Percentiles rank a stretch among this genome's conserved stretches.
These are phyloP conservation scores for Pangasius sanitwongsei DNA, from an alignment of 2,797 vertebrate genomes.

Conservation along the genomic window DNA sequence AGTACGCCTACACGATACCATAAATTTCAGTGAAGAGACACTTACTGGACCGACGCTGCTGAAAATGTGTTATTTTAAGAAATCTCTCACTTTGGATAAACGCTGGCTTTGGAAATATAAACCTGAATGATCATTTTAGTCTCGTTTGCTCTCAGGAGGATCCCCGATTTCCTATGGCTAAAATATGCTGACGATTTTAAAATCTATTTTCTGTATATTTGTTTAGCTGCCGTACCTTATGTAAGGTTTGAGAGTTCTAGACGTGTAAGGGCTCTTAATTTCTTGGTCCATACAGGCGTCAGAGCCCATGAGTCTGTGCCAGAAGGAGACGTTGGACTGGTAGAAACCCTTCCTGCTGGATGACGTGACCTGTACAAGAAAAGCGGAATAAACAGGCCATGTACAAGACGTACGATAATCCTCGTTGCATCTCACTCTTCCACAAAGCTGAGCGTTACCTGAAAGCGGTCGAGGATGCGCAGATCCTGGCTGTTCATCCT, in stretches of 20 bases:
- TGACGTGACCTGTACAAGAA: conserved; percentile 70
- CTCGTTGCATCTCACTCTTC: too few relatives aligned
- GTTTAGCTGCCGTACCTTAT: conserved; percentile 75
- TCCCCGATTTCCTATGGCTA: neutral
- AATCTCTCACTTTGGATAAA: neutral
- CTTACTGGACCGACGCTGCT: neutral
- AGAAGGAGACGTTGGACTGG: conserved; percentile 81
- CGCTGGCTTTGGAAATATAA: neutral
- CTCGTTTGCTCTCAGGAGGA: neutral
- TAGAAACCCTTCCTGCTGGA: conserved; percentile 76
- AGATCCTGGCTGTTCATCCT: conserved; percentile 86
- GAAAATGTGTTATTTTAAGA: neutral
- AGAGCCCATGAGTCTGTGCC: conserved; percentile 89
- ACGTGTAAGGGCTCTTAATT: conserved; percentile 92
- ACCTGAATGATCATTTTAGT: neutral
- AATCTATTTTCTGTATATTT: conserved; percentile 32
- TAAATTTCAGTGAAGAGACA: neutral
- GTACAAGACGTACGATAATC: neutral
- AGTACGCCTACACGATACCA: neutral
- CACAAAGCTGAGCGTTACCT: conserved; percentile 71
- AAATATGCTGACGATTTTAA: too few relatives aligned
- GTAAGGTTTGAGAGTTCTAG: conserved; percentile 84
- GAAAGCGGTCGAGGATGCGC: conserved; percentile 92
- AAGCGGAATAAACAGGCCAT: neutral
- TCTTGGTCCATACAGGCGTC: conserved; percentile 82